Percentiles rank a stretch among this genome's conserved stretches.
These are phyloP conservation scores for Rhabdornis inornatus DNA, from an alignment of 2,113 vertebrate species.

Conservation along the genomic window DNA sequence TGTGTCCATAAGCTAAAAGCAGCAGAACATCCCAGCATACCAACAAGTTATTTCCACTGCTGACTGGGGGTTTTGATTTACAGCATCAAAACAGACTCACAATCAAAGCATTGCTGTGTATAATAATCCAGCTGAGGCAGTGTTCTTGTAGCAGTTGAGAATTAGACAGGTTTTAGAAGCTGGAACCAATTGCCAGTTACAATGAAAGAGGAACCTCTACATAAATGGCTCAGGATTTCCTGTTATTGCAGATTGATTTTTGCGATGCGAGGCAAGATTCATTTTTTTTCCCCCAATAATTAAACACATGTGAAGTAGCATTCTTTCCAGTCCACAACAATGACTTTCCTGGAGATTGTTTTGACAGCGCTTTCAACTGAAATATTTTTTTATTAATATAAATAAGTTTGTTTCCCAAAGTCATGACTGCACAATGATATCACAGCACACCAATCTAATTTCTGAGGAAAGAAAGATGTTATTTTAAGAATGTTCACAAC, in stretches of 20 bases:
- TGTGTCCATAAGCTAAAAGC: neutral
- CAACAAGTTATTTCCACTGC: neutral
- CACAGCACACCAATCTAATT: conserved; percentile 12
- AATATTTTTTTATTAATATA: conserved; percentile 54
- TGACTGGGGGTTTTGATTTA: neutral
- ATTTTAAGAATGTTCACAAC: conserved; percentile 40
- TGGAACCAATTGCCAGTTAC: conserved; percentile 67
- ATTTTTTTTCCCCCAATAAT: conserved; percentile 53
- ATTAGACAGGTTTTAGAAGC: conserved; percentile 53
- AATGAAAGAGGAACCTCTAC: conserved; percentile 60
- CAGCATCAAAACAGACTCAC: neutral
- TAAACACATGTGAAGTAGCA: conserved; percentile 69
- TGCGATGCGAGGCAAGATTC: conserved; percentile 61
- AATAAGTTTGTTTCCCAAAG: conserved; percentile 32
- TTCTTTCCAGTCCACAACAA: conserved; percentile 63
- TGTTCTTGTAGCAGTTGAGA: conserved; percentile 49
- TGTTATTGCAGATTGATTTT: conserved; percentile 69
- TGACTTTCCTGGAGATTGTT: conserved; percentile 53
- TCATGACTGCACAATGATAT: conserved; percentile 22
- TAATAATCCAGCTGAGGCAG: neutral
- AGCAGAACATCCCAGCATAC: neutral
- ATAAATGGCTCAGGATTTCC: conserved; percentile 71
- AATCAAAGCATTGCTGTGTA: neutral
- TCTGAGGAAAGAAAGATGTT: conserved; percentile 11
- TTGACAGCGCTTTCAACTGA: conserved; percentile 66